Evolutionary conservation across 2,113 vertebrate species (phyloP).

Genomic region (Trochalopteron elliotii): DNA sequence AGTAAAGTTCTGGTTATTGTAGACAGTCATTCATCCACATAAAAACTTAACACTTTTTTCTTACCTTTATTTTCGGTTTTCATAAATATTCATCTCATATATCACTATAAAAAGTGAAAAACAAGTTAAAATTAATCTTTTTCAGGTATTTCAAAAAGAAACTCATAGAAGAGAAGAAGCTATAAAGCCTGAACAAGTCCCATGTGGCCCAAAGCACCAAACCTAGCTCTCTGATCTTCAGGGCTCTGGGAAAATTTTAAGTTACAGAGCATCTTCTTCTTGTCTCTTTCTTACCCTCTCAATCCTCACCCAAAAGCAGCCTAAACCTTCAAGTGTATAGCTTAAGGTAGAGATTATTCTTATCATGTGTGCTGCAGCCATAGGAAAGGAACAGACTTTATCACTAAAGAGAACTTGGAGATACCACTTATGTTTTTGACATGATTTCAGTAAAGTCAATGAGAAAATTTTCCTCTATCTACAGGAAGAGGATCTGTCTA

Average conservation of each 20-base stretch:
- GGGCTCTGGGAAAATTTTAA: neutral
- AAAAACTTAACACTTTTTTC: neutral
- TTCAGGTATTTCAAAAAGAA: neutral
- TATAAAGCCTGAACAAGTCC: neutral
- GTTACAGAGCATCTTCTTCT: neutral
- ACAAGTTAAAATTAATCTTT: neutral
- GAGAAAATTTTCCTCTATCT: neutral
- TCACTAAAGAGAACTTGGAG: neutral
- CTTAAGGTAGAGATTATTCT: constrained; percentile 3
- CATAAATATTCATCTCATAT: neutral
- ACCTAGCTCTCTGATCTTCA: neutral
- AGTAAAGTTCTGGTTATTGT: neutral
- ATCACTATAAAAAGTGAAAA: neutral
- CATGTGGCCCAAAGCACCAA: neutral
- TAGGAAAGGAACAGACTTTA: neutral
- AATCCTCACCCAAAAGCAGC: neutral
- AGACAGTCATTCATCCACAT: neutral
- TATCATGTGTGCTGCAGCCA: neutral
- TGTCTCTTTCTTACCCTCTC: neutral
- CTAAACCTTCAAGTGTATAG: neutral
- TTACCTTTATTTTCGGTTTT: neutral
- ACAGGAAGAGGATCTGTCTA: neutral
- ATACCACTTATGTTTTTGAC: neutral
- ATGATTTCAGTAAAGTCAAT: neutral
- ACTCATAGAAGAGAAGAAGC: neutral